These are phyloP conservation scores for Spondyliosoma cantharus DNA, from an alignment of 2,797 vertebrate species.

Conservation along the genomic window DNA sequence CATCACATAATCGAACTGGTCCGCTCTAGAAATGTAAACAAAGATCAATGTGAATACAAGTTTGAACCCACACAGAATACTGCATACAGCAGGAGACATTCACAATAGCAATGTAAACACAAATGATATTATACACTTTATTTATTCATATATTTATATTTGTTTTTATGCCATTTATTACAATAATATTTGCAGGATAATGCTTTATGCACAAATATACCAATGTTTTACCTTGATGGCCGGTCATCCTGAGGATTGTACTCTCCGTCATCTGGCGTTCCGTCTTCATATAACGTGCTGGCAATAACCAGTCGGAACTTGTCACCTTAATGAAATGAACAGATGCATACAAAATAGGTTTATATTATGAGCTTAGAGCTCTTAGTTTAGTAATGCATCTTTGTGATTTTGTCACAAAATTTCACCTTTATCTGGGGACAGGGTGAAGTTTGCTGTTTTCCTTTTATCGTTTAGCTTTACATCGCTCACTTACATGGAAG, in stretches of 20 bases:
- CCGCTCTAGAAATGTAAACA: constrained; percentile 85
- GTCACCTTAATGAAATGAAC: constrained; percentile 86
- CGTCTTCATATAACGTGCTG: constrained; percentile 97
- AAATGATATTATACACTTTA: neutral
- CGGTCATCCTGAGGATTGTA: constrained; percentile 98
- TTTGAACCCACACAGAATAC: neutral
- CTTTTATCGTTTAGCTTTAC: neutral
- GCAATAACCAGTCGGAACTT: constrained; percentile 98
- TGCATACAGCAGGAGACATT: neutral
- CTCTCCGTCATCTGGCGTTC: constrained; percentile 96
- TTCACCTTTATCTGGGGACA: too few species aligned
- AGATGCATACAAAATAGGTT: neutral
- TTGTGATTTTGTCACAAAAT: neutral
- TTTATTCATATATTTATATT: neutral
- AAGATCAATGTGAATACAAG: constrained; percentile 1
- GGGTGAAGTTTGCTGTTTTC: too few species aligned
- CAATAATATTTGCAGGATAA: neutral
- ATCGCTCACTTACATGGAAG: neutral
- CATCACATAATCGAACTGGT: constrained; percentile 99
- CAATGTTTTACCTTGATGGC: constrained; percentile 88
- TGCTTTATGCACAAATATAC: neutral
- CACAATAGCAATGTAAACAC: neutral
- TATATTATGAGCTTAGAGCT: neutral
- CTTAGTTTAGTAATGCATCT: neutral
- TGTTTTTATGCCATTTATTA: too few species aligned